These are phyloP conservation scores for Arctopsyche grandis DNA, from an alignment of 1,140 invertebrate species.

Conservation along the genomic window DNA sequence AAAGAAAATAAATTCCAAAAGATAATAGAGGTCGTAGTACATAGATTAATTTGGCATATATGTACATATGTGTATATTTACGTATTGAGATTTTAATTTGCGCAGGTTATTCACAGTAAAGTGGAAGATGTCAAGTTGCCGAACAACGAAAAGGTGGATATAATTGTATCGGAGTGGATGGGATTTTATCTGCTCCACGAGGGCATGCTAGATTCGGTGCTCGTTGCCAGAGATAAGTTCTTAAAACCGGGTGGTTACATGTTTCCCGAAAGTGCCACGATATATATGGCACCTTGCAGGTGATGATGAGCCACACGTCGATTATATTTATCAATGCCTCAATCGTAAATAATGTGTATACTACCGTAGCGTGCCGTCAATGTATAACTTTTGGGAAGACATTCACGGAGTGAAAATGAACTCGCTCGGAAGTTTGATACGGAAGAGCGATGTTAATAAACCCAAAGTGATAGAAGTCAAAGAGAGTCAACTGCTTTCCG, in stretches of 20 bases:
- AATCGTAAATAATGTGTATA: neutral
- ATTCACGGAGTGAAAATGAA: slow-evolving; percentile 69
- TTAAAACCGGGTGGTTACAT: slow-evolving; percentile 80
- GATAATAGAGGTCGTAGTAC: slow-evolving; percentile 66
- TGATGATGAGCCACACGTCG: slow-evolving; percentile 24
- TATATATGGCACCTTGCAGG: slow-evolving; percentile 76
- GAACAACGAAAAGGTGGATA: slow-evolving; percentile 88
- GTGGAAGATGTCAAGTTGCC: slow-evolving; percentile 81
- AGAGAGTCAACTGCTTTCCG: slow-evolving; percentile 65
- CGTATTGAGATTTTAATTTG: too few relatives aligned
- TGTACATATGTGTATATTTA: neutral
- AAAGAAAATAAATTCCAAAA: slow-evolving; percentile 74
- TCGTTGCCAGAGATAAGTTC: slow-evolving; percentile 93
- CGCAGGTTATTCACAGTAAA: slow-evolving; percentile 74
- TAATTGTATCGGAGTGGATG: slow-evolving; percentile 99
- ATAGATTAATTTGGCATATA: slow-evolving; percentile 9
- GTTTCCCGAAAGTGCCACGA: slow-evolving; percentile 71
- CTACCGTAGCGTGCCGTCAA: slow-evolving; percentile 68
- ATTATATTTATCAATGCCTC: neutral
- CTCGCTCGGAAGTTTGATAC: slow-evolving; percentile 65
- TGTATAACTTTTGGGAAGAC: slow-evolving; percentile 71
- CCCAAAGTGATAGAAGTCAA: slow-evolving; percentile 66
- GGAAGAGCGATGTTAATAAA: slow-evolving; percentile 66
- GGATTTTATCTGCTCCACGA: slow-evolving; percentile 98
- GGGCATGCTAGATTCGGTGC: slow-evolving; percentile 94